Percentiles rank a stretch among this genome's conserved stretches.
These are phyloP conservation scores for Diorhabda carinulata DNA, from an alignment of 1,140 invertebrate species.

Conservation along the genomic window DNA sequence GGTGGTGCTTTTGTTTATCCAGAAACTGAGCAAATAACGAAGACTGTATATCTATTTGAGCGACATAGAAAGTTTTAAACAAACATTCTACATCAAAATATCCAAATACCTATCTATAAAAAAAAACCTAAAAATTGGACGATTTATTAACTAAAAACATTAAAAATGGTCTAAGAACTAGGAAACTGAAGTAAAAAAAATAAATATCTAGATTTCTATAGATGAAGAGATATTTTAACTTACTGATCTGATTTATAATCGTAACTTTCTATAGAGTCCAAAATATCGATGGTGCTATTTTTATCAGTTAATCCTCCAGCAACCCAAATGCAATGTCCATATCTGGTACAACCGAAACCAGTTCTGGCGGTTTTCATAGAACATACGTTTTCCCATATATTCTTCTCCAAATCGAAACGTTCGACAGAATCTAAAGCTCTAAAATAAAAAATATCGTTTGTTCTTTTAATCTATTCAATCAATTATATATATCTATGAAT, in stretches of 20 bases:
- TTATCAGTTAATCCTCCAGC: conserved; percentile 61
- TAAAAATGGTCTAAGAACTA: no score
- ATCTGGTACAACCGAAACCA: conserved; percentile 55
- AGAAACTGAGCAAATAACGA: no score
- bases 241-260: conserved; percentile 57
- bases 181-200: no score
- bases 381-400: conserved; percentile 54
- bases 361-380: conserved; percentile 54
- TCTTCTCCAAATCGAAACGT: conserved; percentile 53
- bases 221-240: conserved; percentile 21
- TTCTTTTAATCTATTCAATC: background rate
- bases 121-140: no score
- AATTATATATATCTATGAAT: conserved; percentile 8
- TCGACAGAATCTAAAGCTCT: conserved; percentile 58
- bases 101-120: no score
- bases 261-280: conserved; percentile 58
- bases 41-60: no score
- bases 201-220: no score
- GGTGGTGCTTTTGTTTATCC: no score
- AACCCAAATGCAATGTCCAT: conserved; percentile 60
- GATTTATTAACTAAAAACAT: no score
- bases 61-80: no score
- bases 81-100: no score
- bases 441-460: conserved; percentile 8
- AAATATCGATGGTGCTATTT: conserved; percentile 48